Evolutionary conservation across 2,888 invertebrate species (phyloP).

Genomic region (Phlogophora meticulosa): DNA sequence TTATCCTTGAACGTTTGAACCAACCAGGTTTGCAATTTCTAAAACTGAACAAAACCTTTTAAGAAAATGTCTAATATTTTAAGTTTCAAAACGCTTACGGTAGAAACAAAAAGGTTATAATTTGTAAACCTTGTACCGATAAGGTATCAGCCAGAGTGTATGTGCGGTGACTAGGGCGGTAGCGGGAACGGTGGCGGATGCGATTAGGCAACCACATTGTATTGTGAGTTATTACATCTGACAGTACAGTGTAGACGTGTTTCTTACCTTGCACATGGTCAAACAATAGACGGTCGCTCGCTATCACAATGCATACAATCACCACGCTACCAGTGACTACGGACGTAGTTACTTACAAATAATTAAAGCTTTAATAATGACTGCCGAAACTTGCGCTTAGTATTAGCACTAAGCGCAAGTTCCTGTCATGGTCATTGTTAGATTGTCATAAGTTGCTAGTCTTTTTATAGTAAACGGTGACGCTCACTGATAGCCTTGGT

Average conservation of each 20-base stretch:
- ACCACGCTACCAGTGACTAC: no score
- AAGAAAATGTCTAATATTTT: constrained; percentile 51
- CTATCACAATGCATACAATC: no score
- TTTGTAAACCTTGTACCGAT: constrained; percentile 24
- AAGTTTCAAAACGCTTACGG: constrained; percentile 12
- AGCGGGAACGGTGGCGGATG: not conserved
- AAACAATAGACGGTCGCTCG: no score
- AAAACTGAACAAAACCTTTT: constrained; percentile 21
- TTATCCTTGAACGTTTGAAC: not conserved
- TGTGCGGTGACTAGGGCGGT: not conserved
- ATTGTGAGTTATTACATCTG: not conserved
- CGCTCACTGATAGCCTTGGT: no score
- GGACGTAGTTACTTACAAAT: no score
- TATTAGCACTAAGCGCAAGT: no score
- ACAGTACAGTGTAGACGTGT: not conserved
- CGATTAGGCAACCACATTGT: not conserved
- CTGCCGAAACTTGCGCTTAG: no score
- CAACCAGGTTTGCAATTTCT: not conserved
- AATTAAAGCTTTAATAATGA: no score
- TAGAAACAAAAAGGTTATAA: constrained; percentile 43
- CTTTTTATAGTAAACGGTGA: no score
- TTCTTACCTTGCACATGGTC: not conserved
- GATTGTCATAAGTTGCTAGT: no score
- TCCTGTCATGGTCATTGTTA: no score
- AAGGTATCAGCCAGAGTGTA: not conserved